Evolutionary conservation across 1,140 invertebrate species (phyloP).

Genomic region (Pseudomyrmex cubaensis): DNA sequence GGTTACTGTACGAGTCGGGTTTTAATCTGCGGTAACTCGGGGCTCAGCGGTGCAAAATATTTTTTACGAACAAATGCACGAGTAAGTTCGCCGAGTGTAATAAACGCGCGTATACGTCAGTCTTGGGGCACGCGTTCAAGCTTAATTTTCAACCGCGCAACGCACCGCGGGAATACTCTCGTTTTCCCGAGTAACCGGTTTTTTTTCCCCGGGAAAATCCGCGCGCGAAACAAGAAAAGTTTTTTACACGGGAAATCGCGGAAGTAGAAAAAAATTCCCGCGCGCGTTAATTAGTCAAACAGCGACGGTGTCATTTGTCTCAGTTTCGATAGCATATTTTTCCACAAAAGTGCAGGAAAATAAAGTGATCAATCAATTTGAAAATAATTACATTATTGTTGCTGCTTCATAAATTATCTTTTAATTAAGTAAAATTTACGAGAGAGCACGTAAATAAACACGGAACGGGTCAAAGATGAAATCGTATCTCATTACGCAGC

Average conservation of each 20-base stretch:
- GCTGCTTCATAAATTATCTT: neutral
- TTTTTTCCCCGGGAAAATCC: slow-evolving; percentile 8
- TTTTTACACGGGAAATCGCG: slow-evolving; percentile 5
- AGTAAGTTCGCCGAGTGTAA: slow-evolving; percentile 33
- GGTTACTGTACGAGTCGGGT: slow-evolving; percentile 20
- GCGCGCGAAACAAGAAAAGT: slow-evolving; percentile 11
- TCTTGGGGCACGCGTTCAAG: slow-evolving; percentile 16
- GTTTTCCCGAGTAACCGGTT: slow-evolving; percentile 27
- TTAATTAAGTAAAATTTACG: slow-evolving; percentile 4
- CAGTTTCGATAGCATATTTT: too few relatives aligned
- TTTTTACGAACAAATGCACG: slow-evolving; percentile 54
- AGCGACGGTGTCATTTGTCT: neutral
- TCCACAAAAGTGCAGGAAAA: neutral
- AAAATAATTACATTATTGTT: slow-evolving; percentile 11
- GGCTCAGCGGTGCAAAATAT: slow-evolving; percentile 44
- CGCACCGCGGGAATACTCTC: slow-evolving; percentile 24
- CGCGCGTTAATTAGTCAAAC: neutral
- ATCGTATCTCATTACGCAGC: neutral
- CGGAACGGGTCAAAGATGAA: neutral
- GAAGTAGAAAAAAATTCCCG: slow-evolving; percentile 2
- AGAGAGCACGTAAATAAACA: neutral
- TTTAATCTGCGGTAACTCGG: neutral
- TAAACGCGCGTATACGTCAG: slow-evolving; percentile 23
- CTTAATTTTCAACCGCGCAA: slow-evolving; percentile 57
- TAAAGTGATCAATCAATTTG: neutral